Evolutionary conservation across 1,140 invertebrate genomes (phyloP).

Genomic region (Drosophila orosa): DNA sequence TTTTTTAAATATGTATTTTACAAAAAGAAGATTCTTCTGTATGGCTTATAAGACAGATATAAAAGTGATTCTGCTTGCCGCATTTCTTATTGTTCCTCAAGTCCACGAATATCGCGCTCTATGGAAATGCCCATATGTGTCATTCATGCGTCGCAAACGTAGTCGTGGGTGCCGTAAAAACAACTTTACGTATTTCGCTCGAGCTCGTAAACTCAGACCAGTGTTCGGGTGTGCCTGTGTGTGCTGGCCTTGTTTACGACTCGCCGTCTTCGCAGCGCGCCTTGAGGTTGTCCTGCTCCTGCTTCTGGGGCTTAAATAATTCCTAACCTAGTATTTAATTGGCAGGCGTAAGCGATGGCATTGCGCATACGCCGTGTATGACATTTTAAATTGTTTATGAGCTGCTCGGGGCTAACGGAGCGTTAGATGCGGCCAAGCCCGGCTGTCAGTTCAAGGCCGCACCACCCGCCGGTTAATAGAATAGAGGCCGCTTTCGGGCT

Average conservation of each 20-base stretch:
- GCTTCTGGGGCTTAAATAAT: conserved; percentile 55
- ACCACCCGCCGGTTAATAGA: conserved; percentile 60
- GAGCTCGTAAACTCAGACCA: conserved; percentile 66
- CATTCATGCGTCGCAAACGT: conserved; percentile 61
- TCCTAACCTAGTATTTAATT: conserved; percentile 67
- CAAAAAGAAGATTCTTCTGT: background rate
- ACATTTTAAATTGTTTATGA: conserved; percentile 82
- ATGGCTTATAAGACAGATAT: background rate
- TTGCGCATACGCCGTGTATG: conserved; percentile 76
- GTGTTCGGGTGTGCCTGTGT: conserved; percentile 19
- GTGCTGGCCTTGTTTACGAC: conserved; percentile 68
- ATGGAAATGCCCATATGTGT: conserved; percentile 47
- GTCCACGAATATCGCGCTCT: conserved; percentile 2
- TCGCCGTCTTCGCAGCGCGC: conserved; percentile 59
- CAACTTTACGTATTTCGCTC: conserved; percentile 66
- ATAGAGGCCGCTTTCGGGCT: conserved; percentile 18
- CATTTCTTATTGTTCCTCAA: background rate
- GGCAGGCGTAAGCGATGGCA: conserved; percentile 46
- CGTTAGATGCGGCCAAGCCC: conserved; percentile 29
- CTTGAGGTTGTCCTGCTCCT: conserved; percentile 20
- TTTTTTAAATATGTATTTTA: background rate
- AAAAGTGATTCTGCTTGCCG: background rate
- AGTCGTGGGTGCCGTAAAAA: conserved; percentile 79
- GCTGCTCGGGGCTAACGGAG: conserved; percentile 53
- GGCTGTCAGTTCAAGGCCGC: conserved; percentile 24